Base-by-base conservation (phyloP, 2,888 invertebrate genomes). In the Parthenolecanium corni region DNA sequence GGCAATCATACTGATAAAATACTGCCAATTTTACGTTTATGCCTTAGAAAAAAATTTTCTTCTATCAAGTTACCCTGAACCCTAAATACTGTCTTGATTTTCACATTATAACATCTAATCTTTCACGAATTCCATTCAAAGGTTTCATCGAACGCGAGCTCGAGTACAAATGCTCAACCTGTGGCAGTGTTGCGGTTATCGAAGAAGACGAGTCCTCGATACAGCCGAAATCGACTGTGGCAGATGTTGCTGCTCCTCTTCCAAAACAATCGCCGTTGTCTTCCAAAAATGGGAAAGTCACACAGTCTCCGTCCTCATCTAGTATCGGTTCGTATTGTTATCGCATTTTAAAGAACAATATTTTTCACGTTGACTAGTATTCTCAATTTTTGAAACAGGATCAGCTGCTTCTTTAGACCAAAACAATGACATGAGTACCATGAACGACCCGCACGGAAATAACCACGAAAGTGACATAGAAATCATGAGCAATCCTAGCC, bases 401-500 rank as follows among this genome's bases (percentile, higher is more conserved):
- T 64, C 64, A 38, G 64, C 64, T 24, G 51, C 51, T 16, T 64
- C 64, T 6, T 36, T 64, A 25, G 52, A 64, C 21, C 57, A 58
- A 25, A 24, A 51, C 52, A 36, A 14, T 9, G 64, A 64, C 24
- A 31, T 23, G 11, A 21, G 16, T n/a, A 40, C 25, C 16, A 58
- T 16, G 20, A 36, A 49, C 23, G 58, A 52, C 18, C 40, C 66
- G 0, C 52, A 40, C 2, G 20, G 18, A 6, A 44, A 21, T 31
- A 44, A 40, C 1, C 62, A 67, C 65, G 82, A 82, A 68, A 84
- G 84, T 72, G 84, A 85, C 69, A 80, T 85, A 65, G 83, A 84
- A 68, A 77, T 85, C 47, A 76, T 85, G 23, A 83, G 82, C 65
- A 83, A 84, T 73, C 83, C 83, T 14, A 84, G 84, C 72, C 81